Base-by-base conservation (phyloP, 2,797 vertebrate species). In the Lepus oiostolus region DNA sequence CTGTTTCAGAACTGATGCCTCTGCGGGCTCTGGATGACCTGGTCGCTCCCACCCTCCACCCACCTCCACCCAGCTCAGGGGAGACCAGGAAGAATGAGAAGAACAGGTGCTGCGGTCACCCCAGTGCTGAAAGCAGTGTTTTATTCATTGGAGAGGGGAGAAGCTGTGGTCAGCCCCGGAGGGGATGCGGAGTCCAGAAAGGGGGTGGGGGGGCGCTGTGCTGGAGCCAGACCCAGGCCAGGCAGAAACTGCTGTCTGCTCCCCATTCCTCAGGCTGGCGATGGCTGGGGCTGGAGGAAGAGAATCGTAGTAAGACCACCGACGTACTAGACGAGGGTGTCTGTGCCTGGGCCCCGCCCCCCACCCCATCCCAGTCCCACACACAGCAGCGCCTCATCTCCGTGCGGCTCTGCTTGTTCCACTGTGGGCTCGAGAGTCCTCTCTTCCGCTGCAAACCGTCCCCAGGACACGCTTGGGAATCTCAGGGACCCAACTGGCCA, bases 81-180 rank as follows among this genome's bases (percentile, higher is more conserved):
- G 32, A 38, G n/a, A 22, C 47, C n/a, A 24, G 81, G 35, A 32
- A 1, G 5, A 54, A 26, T 10, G n/a, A 30, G 47, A 95, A 79
- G 58, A 95, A 93, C 28, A 32, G 75, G 94, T 35, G 60, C 68
- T 63, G 67, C 24, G 2, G 70, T n/a, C n/a, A 67, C 21, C 5
- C 47, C 62, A 9, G 30, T 97, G 97, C 97, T 96, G 58, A 72
- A 85, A 97, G 83, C 10, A 30, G 81, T 95, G 65, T 21, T 97
- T 97, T 97, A 97, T 97, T 97, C 88, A n/a, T 21, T 79, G 47
- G 62, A 38, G 81, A 95, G 83, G 58, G 85, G 85, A 90, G 58
- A 47, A 88, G 74, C 52, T 75, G 79, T 88, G 52, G 54, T 47
- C 30, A 54, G 70, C 19, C 70, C 83, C 50, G 85, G 38, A 85